Evolutionary conservation across 2,888 invertebrate species (phyloP).

Genomic region (Scaptomyza reducta): DNA sequence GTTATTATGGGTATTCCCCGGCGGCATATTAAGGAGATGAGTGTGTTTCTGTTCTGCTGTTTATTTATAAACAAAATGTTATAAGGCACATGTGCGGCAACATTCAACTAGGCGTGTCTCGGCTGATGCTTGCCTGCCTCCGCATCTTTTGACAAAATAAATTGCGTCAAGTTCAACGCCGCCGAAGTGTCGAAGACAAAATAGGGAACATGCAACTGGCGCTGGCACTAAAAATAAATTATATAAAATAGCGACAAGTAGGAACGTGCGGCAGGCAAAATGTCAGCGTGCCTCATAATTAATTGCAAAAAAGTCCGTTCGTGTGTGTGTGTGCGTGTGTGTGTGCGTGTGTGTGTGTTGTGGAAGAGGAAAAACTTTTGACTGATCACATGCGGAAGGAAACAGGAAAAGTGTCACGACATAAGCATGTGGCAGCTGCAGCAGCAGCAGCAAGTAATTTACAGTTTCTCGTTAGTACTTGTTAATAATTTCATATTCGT

Average conservation of each 20-base stretch:
- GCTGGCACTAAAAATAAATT: conserved; percentile 70
- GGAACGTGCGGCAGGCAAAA: conserved; percentile 39
- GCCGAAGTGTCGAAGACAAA: conserved; percentile 62
- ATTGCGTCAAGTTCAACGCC: conserved; percentile 81
- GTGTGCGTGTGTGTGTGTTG: conserved; percentile 23
- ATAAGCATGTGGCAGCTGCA: conserved; percentile 5
- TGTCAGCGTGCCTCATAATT: conserved; percentile 79
- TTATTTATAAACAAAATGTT: conserved; percentile 52
- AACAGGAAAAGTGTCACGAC: conserved; percentile 37
- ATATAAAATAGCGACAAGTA: conserved; percentile 61
- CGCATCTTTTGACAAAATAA: conserved; percentile 71
- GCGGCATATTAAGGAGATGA: conserved; percentile 44
- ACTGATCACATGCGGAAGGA: conserved; percentile 79
- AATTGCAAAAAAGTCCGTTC: conserved; percentile 59
- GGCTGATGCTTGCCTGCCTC: conserved; percentile 32
- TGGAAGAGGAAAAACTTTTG: conserved; percentile 57
- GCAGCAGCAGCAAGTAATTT: conserved; percentile 23
- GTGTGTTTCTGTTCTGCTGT: conserved; percentile 28
- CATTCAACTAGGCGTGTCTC: conserved; percentile 73
- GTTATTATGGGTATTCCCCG: conserved; percentile 63
- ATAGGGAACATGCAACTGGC: conserved; percentile 62
- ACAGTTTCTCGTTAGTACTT: conserved; percentile 30
- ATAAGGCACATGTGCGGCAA: conserved; percentile 59
- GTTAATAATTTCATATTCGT: conserved; percentile 36
- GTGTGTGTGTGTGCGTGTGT: conserved; percentile 16